phyloP scores from a whole-genome alignment of 2,888 invertebrate species.

The Oxyteleia sp. region DNA sequence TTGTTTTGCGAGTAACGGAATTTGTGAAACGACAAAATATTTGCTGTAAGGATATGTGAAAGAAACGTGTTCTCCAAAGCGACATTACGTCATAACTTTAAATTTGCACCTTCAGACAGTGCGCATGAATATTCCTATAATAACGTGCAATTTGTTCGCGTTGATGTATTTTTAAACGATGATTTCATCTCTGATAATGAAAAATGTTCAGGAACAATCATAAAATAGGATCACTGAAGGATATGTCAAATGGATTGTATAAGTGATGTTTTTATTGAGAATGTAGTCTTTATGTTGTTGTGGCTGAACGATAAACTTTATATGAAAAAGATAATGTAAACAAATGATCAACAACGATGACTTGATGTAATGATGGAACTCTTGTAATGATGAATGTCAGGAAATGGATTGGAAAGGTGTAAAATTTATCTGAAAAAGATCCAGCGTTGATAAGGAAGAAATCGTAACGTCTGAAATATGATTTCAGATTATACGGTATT shows the following conservation, averaged over 20 bases:
- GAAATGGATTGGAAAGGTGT: too few relatives aligned
- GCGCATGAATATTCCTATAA: slow-evolving; percentile 34
- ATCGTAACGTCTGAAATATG: too few relatives aligned
- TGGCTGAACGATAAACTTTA: slow-evolving; percentile 15
- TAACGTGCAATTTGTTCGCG: slow-evolving; percentile 35
- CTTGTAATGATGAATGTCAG: too few relatives aligned
- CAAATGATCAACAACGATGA: slow-evolving; percentile 30
- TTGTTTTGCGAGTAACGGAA: slow-evolving; percentile 37
- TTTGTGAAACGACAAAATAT: slow-evolving; percentile 22
- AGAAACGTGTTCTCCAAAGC: neutral
- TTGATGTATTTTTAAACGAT: slow-evolving; percentile 55
- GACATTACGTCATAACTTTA: slow-evolving; percentile 31
- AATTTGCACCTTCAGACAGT: slow-evolving; percentile 44
- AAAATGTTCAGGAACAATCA: slow-evolving; percentile 25
- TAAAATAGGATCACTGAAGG: slow-evolving; percentile 29
- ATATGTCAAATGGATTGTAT: slow-evolving; percentile 16
- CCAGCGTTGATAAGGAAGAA: too few relatives aligned
- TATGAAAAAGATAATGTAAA: slow-evolving; percentile 21
- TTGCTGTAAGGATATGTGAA: slow-evolving; percentile 1
- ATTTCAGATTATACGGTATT: too few relatives aligned
- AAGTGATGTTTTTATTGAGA: slow-evolving; percentile 26
- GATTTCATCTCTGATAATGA: slow-evolving; percentile 40
- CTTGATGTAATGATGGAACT: neutral
- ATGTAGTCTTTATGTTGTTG: slow-evolving; percentile 25
- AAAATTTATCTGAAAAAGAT: too few relatives aligned